Evolutionary conservation across 1,140 invertebrate genomes (phyloP).

Genomic region (Drosophila ironensis): DNA sequence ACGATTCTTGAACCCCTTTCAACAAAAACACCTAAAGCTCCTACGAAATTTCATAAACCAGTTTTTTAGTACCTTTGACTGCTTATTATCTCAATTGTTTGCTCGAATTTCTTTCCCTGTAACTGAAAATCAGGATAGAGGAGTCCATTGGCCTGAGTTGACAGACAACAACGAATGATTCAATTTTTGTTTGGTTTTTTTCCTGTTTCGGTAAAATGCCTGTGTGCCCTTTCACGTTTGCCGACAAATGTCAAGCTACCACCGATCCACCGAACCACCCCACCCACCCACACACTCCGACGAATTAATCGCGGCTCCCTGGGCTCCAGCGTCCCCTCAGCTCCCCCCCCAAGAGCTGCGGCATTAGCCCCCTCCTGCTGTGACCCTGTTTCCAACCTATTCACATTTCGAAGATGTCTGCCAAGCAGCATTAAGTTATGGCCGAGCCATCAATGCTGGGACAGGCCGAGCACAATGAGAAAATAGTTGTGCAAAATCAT

Average conservation of each 20-base stretch:
- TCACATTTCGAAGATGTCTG: conserved; percentile 62
- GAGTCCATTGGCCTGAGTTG: neutral
- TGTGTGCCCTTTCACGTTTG: conserved; percentile 42
- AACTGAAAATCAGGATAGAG: too few species aligned
- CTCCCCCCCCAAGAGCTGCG: neutral
- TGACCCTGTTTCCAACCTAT: conserved; percentile 61
- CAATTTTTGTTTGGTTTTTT: conserved; percentile 6
- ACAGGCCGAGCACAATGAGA: neutral
- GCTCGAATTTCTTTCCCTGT: neutral
- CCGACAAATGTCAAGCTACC: conserved; percentile 22
- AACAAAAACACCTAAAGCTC: too few species aligned
- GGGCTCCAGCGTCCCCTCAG: neutral
- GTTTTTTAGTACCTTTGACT: neutral
- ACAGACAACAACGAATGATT: conserved; percentile 27
- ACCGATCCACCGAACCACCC: neutral
- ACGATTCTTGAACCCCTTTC: too few species aligned
- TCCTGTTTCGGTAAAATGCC: conserved; percentile 4
- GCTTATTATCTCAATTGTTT: neutral
- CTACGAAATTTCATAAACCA: too few species aligned
- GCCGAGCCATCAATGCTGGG: conserved; percentile 22
- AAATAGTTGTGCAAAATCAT: neutral
- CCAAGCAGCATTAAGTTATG: conserved; percentile 56
- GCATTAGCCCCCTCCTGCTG: neutral
- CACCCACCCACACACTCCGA: neutral
- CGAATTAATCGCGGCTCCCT: conserved; percentile 8